Evolutionary conservation across 2,113 vertebrate genomes (phyloP), one percentile per base, ranked within the genome.

Genomic region (Erinaceus europaeus): DNA sequence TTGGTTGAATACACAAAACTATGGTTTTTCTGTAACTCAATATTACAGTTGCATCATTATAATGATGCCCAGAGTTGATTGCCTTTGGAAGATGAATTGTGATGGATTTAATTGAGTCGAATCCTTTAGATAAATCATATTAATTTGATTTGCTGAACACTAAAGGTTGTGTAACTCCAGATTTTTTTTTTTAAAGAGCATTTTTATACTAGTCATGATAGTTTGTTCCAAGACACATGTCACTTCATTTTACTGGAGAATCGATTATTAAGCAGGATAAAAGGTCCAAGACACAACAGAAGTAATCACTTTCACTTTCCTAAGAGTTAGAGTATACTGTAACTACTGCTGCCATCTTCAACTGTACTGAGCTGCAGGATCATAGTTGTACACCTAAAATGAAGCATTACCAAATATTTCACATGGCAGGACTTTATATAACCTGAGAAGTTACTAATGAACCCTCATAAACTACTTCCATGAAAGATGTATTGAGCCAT

Each of bases 401-500:
- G 86, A 93, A 95, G 61, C 44, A 89, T 77, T 95, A 72, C 13
- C 62, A 78, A 83, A 90, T 94, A 96, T 96, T 96, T 97, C 92
- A 95, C 69, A 92, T 9, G 2, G 86, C 62, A 95, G 95, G 80
- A 84, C 94, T 92, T 92, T 96, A 89, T 50, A 86, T 57, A 90
- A 79, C 82, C 84, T 32, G 12, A 89, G 91, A 95, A 94, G 94
- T 95, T 96, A 95, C 95, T 96, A 97, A 95, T 92, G 83, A 86
- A 88, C 92, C 62, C 92, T 92, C 88, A 91, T 96, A 96, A 96
- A 95, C 52, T 89, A 97, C 68, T 64, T 46, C 69, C 80, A 69
- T 84, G 91, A 95, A 95, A 96, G 95, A 96, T 95, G 94, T 90
- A 96, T 93, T 29, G 80, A 94, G 64, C 69, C 95, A 78, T 95